Evolutionary conservation across 2,888 invertebrate genomes (phyloP), one percentile per base, ranked within the genome.

Genomic region (Agonopterix heracliana): DNA sequence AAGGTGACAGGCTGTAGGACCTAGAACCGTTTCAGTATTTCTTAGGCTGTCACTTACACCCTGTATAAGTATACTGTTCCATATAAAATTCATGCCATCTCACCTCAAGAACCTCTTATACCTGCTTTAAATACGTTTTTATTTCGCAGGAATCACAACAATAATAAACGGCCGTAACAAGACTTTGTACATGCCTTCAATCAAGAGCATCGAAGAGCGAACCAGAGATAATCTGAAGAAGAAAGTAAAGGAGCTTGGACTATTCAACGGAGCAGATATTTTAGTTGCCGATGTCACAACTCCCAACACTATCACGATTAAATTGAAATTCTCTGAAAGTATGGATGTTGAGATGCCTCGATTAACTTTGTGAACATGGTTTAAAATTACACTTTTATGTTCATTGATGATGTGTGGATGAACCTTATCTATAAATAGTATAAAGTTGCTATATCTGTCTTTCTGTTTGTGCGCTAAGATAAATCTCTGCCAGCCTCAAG

Each of bases 261-360:
- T 99, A 13, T 90, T 80, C 51, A 93, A 97, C 79, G 97, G 97
- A 0, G 94, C 93, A 48, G 95, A 97, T 71, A 89, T 99, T 48
- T 91, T 96, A 60, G 96, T 99, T 1, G 96, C 98, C 0, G 99
- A 99, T 88, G 88, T 93, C 13, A 98, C 98, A 3, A 94, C 95
- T 4, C 98, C 98, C 0, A 94, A 92, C 64, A 93, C 96, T 8
- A 82, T 96, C 45, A 90, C 93, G n/a, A 86, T 96, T 49, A 92
- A 92, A 74, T 89, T 97, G 26, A 94, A 93, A 73, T 93, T 92
- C 72, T 54, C 67, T 44, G 78, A 81, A 56, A 90, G 89, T 73
- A 53, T 67, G 73, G 92, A 91, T 78, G 80, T 87, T n/a, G 87
- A 89, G 52, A 87, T 88, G 87, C 59, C 66, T 10, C 66, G 70